Evolutionary conservation across 1,140 invertebrate species (phyloP).

Genomic region (Augochlora pura): DNA sequence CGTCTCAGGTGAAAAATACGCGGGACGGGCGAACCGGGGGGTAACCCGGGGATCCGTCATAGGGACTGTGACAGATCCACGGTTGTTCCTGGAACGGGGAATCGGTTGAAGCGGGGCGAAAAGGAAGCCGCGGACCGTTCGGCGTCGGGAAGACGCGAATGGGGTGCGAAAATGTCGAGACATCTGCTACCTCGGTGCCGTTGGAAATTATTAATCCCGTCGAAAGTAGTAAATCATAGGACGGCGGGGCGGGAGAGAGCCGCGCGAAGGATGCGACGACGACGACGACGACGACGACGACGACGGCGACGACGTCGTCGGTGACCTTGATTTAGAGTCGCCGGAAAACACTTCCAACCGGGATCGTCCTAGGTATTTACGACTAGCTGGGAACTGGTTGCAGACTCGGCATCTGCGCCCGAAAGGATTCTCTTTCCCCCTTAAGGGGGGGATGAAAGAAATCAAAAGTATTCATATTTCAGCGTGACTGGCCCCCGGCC

Average conservation of each 20-base stretch:
- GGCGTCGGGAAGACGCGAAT: slow-evolving; percentile 38
- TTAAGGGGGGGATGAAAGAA: slow-evolving; percentile 21
- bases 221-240: slow-evolving; percentile 74
- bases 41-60: slow-evolving; percentile 46
- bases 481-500: background rate
- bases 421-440: slow-evolving; percentile 28
- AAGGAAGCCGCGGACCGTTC: too few species aligned
- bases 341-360: slow-evolving; percentile 55
- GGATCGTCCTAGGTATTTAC: slow-evolving; percentile 51
- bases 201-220: slow-evolving; percentile 76
- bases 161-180: slow-evolving; percentile 69
- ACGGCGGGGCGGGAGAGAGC: slow-evolving; percentile 19
- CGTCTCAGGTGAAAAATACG: slow-evolving; percentile 25
- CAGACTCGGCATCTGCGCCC: slow-evolving; percentile 28
- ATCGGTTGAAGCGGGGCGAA: too few species aligned
- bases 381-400: slow-evolving; percentile 46
- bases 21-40: background rate
- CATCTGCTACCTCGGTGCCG: slow-evolving; percentile 69
- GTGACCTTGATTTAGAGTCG: slow-evolving; percentile 72
- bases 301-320: slow-evolving; percentile 40
- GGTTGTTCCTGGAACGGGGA: background rate
- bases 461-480: slow-evolving; percentile 43
- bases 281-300: slow-evolving; percentile 55
- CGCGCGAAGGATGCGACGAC: slow-evolving; percentile 28
- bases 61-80: slow-evolving; percentile 52